Evolutionary conservation across 2,797 vertebrate genomes (phyloP).

Genomic region (Manis crassicaudata): DNA sequence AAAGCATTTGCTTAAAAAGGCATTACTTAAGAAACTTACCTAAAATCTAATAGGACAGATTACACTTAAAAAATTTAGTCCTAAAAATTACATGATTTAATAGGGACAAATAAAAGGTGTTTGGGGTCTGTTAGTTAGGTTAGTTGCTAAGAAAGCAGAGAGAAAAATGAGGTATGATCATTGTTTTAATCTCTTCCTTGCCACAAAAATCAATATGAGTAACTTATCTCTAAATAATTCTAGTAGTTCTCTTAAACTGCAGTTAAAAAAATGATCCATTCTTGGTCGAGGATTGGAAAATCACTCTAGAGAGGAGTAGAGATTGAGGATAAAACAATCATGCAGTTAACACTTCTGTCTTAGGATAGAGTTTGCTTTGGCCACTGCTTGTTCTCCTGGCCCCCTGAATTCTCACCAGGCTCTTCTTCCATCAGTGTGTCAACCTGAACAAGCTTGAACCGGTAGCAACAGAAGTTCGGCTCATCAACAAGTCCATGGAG

Average conservation of each 20-base stretch:
- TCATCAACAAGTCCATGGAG: slow-evolving; percentile 96
- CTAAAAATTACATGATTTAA: slow-evolving; percentile 5
- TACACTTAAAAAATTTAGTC: not conserved
- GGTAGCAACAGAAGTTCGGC: slow-evolving; percentile 92
- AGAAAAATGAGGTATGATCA: not conserved
- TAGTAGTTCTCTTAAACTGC: not conserved
- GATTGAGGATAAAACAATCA: not conserved
- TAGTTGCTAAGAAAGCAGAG: not conserved
- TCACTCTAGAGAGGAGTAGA: not conserved
- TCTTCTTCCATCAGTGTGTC: slow-evolving; percentile 89
- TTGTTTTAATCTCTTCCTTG: not conserved
- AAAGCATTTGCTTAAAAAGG: slow-evolving; percentile 4
- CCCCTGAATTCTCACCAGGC: not conserved
- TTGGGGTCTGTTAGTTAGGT: not conserved
- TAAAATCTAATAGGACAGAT: not conserved
- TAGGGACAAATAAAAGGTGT: not conserved
- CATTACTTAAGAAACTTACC: not conserved
- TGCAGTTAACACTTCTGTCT: not conserved
- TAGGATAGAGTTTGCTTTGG: not conserved
- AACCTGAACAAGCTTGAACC: slow-evolving; percentile 98
- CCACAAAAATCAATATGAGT: not conserved
- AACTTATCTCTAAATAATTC: not conserved
- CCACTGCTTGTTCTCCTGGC: not conserved
- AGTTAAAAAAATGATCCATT: not conserved
- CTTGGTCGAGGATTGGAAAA: not conserved